phyloP scores from a whole-genome alignment of 2,797 vertebrate species.

The Chelonia mydas region DNA sequence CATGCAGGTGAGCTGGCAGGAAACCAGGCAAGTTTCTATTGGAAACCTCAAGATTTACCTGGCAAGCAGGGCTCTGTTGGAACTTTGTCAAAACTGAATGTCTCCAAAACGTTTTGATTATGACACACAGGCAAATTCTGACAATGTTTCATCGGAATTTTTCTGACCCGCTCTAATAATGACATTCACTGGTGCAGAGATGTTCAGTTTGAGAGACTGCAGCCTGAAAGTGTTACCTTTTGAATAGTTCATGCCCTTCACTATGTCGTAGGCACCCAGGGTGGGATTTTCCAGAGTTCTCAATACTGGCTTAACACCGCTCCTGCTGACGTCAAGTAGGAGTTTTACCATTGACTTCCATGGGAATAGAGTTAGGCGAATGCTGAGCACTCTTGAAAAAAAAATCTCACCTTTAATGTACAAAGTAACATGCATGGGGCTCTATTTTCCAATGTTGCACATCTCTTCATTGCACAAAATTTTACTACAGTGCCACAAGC shows the following conservation, averaged over 20 bases:
- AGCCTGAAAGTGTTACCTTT: not conserved
- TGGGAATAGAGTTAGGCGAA: not conserved
- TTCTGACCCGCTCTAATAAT: not conserved
- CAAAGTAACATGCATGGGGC: not conserved
- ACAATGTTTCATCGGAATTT: not conserved
- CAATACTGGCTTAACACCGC: not conserved
- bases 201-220: not conserved
- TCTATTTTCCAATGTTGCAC: not conserved
- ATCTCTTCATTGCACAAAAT: not conserved
- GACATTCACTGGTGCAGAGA: not conserved
- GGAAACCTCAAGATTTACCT: not conserved
- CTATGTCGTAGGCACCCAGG: not conserved
- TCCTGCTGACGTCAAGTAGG: not conserved
- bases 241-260: not conserved
- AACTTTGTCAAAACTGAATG: not conserved
- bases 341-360: not conserved
- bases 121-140: not conserved
- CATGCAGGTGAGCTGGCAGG: not conserved
- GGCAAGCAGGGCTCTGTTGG: not conserved
- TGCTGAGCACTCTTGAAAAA: constrained; percentile 2
- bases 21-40: not conserved
- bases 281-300: not conserved
- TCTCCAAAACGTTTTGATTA: not conserved
- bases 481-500: not conserved
- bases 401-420: not conserved